These are phyloP conservation scores for Holocentrus rufus DNA, from an alignment of 2,797 vertebrate species.

Conservation along the genomic window DNA sequence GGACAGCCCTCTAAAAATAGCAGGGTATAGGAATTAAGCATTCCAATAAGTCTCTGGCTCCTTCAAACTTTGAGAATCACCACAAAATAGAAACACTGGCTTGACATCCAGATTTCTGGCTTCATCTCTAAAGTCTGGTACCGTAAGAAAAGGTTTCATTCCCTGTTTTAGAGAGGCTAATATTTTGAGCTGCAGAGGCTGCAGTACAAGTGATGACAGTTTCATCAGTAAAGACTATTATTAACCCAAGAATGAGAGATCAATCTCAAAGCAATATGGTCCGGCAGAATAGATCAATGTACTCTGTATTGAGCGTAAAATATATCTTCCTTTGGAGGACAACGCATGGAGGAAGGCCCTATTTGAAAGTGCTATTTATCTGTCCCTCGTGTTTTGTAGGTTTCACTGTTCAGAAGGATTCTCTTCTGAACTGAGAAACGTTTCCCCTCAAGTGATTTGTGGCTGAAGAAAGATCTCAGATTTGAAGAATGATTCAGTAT, in stretches of 20 bases:
- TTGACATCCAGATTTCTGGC: constrained; percentile 2
- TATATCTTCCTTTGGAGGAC: neutral
- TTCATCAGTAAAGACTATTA: constrained; percentile 53
- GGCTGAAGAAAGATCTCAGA: too few species aligned
- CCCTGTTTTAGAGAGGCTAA: constrained; percentile 12
- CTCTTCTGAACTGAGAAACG: neutral
- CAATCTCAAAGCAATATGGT: constrained; percentile 46
- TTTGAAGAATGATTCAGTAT: too few species aligned
- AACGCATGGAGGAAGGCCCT: neutral
- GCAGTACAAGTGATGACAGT: constrained; percentile 40
- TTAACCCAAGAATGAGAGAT: constrained; percentile 55
- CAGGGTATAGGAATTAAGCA: constrained; percentile 45
- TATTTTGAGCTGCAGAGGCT: constrained; percentile 38
- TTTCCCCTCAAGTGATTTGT: too few species aligned
- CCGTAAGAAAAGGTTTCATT: constrained; percentile 11
- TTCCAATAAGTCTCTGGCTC: constrained; percentile 37
- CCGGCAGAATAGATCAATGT: constrained; percentile 51
- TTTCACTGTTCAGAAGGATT: neutral
- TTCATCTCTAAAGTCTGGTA: constrained; percentile 9
- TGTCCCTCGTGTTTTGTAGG: too few species aligned
- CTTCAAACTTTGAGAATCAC: constrained; percentile 46
- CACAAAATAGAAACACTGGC: neutral
- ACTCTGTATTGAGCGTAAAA: neutral
- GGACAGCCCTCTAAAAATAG: constrained; percentile 73
- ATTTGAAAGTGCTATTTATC: neutral